Conservation (phyloP, 2,888 invertebrate species). For the Plebejus argus region DNA sequence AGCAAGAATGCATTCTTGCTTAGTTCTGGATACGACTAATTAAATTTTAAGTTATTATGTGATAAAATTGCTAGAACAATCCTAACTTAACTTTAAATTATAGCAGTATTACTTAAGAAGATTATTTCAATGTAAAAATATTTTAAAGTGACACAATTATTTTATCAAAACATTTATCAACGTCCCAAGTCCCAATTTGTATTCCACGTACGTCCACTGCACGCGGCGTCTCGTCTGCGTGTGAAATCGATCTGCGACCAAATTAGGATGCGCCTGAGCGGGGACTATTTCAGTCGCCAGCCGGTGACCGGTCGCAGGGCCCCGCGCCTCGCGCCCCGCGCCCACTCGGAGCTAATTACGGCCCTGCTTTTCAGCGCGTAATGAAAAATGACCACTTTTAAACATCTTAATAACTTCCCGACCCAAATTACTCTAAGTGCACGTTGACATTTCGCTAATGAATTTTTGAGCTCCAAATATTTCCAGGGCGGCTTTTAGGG, state of each 20-base stretch:
- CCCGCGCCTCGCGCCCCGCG: slow-evolving; percentile 36
- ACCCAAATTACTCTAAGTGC: slow-evolving; percentile 38
- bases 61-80: too few relatives aligned
- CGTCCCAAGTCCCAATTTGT: not conserved
- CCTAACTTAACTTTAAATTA: not conserved
- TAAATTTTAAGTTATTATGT: too few relatives aligned
- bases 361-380: slow-evolving; percentile 35
- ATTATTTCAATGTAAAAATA: not conserved
- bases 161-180: not conserved
- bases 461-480: not conserved
- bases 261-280: slow-evolving; percentile 79
- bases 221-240: slow-evolving; percentile 51
- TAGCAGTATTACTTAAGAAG: not conserved
- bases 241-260: slow-evolving; percentile 70
- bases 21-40: too few relatives aligned
- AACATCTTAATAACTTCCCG: slow-evolving; percentile 33
- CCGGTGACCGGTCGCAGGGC: slow-evolving; percentile 54
- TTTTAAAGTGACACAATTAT: not conserved
- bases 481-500: not conserved
- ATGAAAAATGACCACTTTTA: slow-evolving; percentile 37
- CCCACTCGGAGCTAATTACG: slow-evolving; percentile 42
- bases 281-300: slow-evolving; percentile 73
- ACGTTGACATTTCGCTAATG: not conserved
- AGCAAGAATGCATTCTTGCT: too few relatives aligned
- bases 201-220: slow-evolving; percentile 42